Base-by-base conservation (phyloP, 2,113 vertebrate genomes). In the Brienomyrus longianalis region DNA sequence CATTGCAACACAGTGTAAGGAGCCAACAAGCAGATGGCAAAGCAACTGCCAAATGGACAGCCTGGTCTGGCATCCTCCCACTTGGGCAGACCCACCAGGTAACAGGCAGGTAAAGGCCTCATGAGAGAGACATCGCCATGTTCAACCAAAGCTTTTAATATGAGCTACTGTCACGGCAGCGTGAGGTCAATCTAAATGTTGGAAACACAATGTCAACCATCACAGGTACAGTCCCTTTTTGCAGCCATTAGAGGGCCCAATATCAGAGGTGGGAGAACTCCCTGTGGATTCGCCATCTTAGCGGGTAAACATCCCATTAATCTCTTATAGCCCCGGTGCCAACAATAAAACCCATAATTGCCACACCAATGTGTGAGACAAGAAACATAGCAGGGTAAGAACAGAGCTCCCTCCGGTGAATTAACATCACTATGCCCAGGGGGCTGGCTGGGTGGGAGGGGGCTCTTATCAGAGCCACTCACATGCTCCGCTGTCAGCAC, bases 401-500 rank as follows among this genome's bases (percentile, higher is more conserved):
- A 35, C 23, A 56, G 51, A 56, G 9, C 50, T 31, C 27, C 27
- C 85, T 54, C 51, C 17, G 50, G 51, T 39, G 51, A 52, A 39
- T n/a, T n/a, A 50, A 86, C 48, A 86, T 31, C 50, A 47, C 35
- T 39, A 23, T 10, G 35, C 35, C 31, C 48, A 15, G 5, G 21
- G 56, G 19, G 87, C 21, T 23, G 56, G 87, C 19, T 39, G 27
- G 86, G 31, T 3, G 51, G 31, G 21, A 88, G 83, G 87, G 54
- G 31, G 66, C 87, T 56, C 89, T 92, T 91, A 93, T 92, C 89
- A 88, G 27, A 45, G 39, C 13, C 48, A 15, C 89, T 92, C 91
- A 92, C 91, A 90, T 90, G 91, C 88, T 90, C 91, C 39, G 23
- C 54, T 92, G 91, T 93, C 91, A 90, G 87, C 92, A 77, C 86